phyloP scores from a whole-genome alignment of 2,797 vertebrate species.

The Masticophis lateralis region DNA sequence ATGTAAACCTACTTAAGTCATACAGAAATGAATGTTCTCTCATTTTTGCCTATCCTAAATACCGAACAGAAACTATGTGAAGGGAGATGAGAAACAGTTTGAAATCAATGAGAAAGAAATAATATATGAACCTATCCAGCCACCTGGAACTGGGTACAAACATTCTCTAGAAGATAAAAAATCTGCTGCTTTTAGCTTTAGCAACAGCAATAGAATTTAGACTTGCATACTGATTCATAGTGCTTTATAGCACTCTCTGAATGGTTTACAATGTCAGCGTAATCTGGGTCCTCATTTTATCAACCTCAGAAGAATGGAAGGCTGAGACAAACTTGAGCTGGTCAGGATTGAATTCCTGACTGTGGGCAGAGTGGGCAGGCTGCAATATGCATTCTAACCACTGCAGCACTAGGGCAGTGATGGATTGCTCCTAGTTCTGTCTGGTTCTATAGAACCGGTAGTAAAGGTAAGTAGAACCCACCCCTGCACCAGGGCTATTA shows the following conservation, averaged over 20 bases:
- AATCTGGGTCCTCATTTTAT: neutral
- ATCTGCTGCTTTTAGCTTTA: neutral
- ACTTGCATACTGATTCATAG: neutral
- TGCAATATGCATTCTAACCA: neutral
- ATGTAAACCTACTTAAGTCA: neutral
- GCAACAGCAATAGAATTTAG: neutral
- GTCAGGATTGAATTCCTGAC: neutral
- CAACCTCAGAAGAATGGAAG: neutral
- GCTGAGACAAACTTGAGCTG: neutral
- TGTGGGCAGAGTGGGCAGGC: neutral
- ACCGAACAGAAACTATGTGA: neutral
- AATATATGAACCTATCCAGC: neutral
- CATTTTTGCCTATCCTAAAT: neutral
- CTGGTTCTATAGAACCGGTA: too few relatives aligned
- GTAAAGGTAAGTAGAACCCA: too few relatives aligned
- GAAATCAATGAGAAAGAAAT: neutral
- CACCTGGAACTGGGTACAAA: neutral
- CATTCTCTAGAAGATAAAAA: neutral
- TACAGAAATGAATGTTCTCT: neutral
- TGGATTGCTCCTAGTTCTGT: too few relatives aligned
- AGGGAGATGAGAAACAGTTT: neutral
- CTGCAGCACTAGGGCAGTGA: neutral
- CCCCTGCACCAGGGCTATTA: neutral
- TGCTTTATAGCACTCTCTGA: neutral
- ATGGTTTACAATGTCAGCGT: neutral